Evolutionary conservation across 2,113 vertebrate species (phyloP).

Genomic region (Sylvietta virens): DNA sequence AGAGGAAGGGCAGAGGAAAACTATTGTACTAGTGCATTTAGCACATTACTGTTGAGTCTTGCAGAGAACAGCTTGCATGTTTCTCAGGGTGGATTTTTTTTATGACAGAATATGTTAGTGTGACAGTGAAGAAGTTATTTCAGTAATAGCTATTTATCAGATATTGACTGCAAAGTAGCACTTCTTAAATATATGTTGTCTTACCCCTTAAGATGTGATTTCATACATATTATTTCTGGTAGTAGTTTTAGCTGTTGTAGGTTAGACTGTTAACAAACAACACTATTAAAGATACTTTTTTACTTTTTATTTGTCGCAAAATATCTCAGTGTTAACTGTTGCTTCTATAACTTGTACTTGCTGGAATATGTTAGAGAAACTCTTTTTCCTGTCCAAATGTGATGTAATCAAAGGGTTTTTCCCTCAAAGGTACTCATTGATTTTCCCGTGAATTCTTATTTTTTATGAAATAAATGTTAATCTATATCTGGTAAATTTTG

Average conservation of each 20-base stretch:
- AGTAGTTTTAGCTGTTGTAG: background rate
- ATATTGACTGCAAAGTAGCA: background rate
- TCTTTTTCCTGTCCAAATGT: background rate
- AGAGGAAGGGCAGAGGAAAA: background rate
- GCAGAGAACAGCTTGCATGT: fast-evolving
- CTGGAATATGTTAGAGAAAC: background rate
- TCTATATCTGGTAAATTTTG: background rate
- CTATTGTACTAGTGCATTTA: background rate
- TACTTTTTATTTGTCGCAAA: background rate
- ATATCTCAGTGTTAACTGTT: background rate
- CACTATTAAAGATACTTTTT: background rate
- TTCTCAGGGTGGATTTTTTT: background rate
- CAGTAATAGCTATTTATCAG: background rate
- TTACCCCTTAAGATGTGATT: background rate
- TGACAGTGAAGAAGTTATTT: background rate
- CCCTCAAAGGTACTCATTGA: background rate
- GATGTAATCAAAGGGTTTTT: background rate
- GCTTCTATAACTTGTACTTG: background rate
- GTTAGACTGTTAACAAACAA: background rate
- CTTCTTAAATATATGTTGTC: background rate
- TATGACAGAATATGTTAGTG: background rate
- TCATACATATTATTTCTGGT: background rate
- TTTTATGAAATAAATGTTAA: background rate
- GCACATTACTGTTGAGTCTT: background rate
- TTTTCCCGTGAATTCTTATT: background rate